These are phyloP conservation scores for Nylanderia fulva DNA, from an alignment of 1,140 invertebrate species.

Conservation along the genomic window DNA sequence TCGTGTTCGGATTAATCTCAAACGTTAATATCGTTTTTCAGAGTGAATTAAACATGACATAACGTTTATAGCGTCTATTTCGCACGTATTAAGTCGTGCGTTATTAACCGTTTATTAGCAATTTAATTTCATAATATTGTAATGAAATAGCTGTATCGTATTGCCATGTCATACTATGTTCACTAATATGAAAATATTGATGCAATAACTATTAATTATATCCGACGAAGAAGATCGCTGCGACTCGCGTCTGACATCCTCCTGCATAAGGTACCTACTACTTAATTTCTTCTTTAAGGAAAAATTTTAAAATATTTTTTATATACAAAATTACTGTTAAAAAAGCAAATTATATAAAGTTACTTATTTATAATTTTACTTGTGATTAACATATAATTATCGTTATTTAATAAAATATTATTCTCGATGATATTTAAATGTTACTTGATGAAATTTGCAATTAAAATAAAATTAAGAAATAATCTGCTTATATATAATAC, in stretches of 20 bases:
- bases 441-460: not conserved
- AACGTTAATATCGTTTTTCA: slow-evolving; percentile 54
- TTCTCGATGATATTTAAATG: not conserved
- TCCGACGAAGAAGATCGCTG: not conserved
- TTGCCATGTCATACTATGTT: not conserved
- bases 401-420: not conserved
- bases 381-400: not conserved
- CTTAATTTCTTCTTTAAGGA: not conserved
- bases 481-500: not conserved
- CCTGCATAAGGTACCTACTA: not conserved
- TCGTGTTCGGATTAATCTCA: not conserved
- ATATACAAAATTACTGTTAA: not conserved
- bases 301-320: not conserved
- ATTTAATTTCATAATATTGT: not conserved
- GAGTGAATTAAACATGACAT: slow-evolving; percentile 27
- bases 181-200: not conserved
- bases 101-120: slow-evolving; percentile 39
- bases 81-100: slow-evolving; percentile 7
- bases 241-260: not conserved
- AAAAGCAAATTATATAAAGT: not conserved
- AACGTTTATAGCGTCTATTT: slow-evolving; percentile 1
- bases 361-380: not conserved
- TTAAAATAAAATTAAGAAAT: not conserved
- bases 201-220: not conserved
- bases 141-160: not conserved